Percentiles rank a stretch among this genome's conserved stretches.
Conservation (phyloP, 2,797 vertebrate species). For the Gambelia wislizenii region DNA sequence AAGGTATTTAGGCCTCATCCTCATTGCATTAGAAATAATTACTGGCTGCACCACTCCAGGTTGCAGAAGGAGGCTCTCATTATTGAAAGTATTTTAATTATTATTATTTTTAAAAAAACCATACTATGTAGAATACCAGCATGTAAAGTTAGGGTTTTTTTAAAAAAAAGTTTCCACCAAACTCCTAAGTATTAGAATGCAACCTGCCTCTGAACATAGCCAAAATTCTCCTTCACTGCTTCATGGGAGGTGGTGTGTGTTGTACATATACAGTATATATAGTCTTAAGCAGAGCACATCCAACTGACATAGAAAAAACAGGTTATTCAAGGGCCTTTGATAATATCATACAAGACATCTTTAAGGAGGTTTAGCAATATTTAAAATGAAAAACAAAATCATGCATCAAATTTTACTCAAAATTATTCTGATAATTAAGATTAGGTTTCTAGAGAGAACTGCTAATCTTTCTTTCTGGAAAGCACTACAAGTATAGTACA, state of each 20-base stretch:
- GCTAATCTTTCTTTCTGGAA: slow-evolving; percentile 47
- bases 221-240: background rate
- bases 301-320: slow-evolving; percentile 10
- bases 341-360: slow-evolving; percentile 26
- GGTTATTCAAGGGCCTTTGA: background rate
- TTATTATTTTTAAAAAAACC: no score
- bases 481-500: slow-evolving; percentile 41
- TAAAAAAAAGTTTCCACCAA: background rate
- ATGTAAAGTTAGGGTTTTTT: no score
- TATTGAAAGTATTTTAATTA: no score
- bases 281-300: background rate
- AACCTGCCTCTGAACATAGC: background rate
- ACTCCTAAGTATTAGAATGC: background rate
- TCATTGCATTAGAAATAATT: no score
- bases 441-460: slow-evolving; percentile 39
- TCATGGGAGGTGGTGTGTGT: background rate
- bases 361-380: slow-evolving; percentile 3
- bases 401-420: slow-evolving; percentile 20
- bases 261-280: no score
- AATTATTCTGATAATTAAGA: slow-evolving; percentile 43
- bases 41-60: no score
- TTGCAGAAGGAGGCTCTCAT: no score
- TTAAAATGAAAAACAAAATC: slow-evolving; percentile 37
- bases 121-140: no score
- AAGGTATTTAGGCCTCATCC: no score